phyloP scores from a whole-genome alignment of 2,797 vertebrate genomes.

The Gouania willdenowi region DNA sequence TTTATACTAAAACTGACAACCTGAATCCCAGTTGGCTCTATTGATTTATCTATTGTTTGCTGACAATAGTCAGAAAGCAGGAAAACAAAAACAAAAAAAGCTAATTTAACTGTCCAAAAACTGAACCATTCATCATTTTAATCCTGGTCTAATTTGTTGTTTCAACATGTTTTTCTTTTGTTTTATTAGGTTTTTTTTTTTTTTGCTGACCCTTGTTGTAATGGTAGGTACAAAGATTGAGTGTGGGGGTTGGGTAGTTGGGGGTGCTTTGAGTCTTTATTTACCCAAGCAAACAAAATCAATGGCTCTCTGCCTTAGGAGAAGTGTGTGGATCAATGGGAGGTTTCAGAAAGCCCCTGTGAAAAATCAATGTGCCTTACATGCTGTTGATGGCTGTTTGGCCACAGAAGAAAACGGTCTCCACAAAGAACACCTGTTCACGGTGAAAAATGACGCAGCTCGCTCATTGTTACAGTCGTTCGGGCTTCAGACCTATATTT shows the following conservation, averaged over 20 bases:
- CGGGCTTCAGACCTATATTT: slow-evolving; percentile 16
- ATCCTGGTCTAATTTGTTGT: slow-evolving; percentile 31
- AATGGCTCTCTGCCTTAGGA: slow-evolving; percentile 59
- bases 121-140: slow-evolving; percentile 14
- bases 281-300: slow-evolving; percentile 68
- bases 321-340: slow-evolving; percentile 74
- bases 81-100: slow-evolving; percentile 1
- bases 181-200: slow-evolving; percentile 31
- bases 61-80: slow-evolving; percentile 1
- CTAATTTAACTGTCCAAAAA: slow-evolving; percentile 17
- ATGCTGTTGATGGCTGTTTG: slow-evolving; percentile 70
- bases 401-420: slow-evolving; percentile 60
- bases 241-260: slow-evolving; percentile 1
- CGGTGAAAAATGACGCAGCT: slow-evolving; percentile 43
- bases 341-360: slow-evolving; percentile 69
- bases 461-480: slow-evolving; percentile 23
- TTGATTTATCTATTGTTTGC: not conserved
- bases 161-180: slow-evolving; percentile 36
- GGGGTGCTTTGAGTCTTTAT: slow-evolving; percentile 60
- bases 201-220: slow-evolving; percentile 39
- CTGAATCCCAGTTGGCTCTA: not conserved
- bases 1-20: too few species aligned
- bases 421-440: slow-evolving; percentile 61
- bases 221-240: slow-evolving; percentile 11
- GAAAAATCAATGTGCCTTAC: slow-evolving; percentile 71